Evolutionary conservation across 2,113 vertebrate genomes (phyloP).

Genomic region (Thryonomys swinderianus): DNA sequence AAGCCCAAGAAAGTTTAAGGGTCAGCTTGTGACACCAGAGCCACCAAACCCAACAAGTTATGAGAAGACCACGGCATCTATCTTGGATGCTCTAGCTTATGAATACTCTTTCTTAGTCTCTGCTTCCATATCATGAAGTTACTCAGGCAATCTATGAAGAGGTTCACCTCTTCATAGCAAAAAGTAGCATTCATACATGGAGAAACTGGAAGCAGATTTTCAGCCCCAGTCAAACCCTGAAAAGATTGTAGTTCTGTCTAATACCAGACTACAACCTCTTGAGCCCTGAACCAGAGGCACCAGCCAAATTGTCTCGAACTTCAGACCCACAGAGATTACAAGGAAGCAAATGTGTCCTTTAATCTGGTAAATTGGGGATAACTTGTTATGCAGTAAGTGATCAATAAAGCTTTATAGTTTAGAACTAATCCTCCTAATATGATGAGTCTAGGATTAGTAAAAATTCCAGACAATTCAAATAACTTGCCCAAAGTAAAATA

Average conservation of each 20-base stretch:
- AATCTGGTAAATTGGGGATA: not conserved
- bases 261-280: not conserved
- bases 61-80: not conserved
- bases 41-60: not conserved
- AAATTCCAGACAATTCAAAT: not conserved
- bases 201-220: not conserved
- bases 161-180: not conserved
- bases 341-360: not conserved
- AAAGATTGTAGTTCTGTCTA: not conserved
- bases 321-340: not conserved
- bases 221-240: not conserved
- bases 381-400: not conserved
- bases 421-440: not conserved
- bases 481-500: not conserved
- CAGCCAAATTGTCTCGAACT: not conserved
- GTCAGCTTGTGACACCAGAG: not conserved
- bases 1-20: not conserved
- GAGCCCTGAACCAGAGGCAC: not conserved
- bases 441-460: not conserved
- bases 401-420: not conserved
- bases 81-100: not conserved
- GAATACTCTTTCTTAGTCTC: not conserved
- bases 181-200: not conserved
- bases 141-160: not conserved
- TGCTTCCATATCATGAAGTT: not conserved